phyloP scores from a whole-genome alignment of 1,140 invertebrate species.

The Tribolium madens region DNA sequence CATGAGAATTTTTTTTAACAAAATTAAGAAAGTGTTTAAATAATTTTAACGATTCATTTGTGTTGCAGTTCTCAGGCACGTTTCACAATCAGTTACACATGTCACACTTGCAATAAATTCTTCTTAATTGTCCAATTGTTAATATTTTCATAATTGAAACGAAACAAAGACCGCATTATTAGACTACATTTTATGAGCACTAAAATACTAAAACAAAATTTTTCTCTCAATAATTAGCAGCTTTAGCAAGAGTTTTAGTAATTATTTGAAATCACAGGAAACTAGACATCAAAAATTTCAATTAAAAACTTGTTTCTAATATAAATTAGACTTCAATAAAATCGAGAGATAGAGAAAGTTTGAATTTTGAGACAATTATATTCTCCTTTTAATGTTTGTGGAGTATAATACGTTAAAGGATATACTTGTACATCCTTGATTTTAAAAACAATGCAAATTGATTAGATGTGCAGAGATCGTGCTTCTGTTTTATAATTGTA shows the following conservation, averaged over 20 bases:
- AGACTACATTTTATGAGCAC: too few relatives aligned
- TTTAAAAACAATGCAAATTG: conserved; percentile 29
- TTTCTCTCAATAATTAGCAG: too few relatives aligned
- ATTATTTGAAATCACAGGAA: too few relatives aligned
- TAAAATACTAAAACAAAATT: too few relatives aligned
- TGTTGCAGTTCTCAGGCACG: background rate
- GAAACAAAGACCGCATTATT: too few relatives aligned
- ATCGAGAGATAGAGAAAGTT: conserved; percentile 1
- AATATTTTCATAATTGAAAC: background rate
- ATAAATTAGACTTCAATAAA: background rate
- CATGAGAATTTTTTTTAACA: background rate
- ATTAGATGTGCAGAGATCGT: conserved; percentile 12
- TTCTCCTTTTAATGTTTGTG: background rate
- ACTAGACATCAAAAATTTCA: background rate
- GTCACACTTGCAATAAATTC: background rate
- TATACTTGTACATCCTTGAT: conserved; percentile 7
- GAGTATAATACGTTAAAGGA: too few relatives aligned
- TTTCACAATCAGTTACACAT: conserved; percentile 16
- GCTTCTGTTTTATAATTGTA: background rate
- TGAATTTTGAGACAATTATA: background rate
- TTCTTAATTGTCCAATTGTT: background rate
- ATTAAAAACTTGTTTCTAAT: background rate
- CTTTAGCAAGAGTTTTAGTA: too few relatives aligned
- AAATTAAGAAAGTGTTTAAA: conserved; percentile 23
- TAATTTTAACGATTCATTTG: conserved; percentile 13